Base-by-base conservation (phyloP, 2,888 invertebrate genomes). In the Heteromurus nitidus region DNA sequence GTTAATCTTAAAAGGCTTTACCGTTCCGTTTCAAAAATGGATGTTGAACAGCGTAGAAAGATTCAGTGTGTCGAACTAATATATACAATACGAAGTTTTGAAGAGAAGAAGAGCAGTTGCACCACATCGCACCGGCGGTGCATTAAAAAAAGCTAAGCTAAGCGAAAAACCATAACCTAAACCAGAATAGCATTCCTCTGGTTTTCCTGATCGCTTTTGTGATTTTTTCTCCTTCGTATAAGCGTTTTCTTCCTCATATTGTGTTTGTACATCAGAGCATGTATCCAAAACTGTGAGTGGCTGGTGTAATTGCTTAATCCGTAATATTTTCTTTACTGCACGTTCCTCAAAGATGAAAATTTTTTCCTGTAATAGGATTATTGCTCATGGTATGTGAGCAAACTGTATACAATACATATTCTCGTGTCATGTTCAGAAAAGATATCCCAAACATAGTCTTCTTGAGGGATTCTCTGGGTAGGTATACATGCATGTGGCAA, bases 241-340 rank as follows among this genome's bases (percentile, higher is more conserved):
- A n/a, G n/a, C 22, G 22, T 24, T 26, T 60, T 28, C 30, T 18
- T 18, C 20, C 36, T 67, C 50, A 30, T 47, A 79, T 79, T 79
- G 70, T 79, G 70, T 79, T 79, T 79, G 79, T 26, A 79, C 79
- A 79, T 22, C 70, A 50, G 70, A 70, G 70, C 79, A 79, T 79
- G 44, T 53, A 73, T 67, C 47, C 55, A 30, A 67, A 76, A 64
- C 44, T 30, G 60, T 64, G 47, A 18, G 47, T 53, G 22, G 24
- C 76, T 77, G 69, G 77, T 64, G 55, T 79, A 70, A 79, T 79
- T 69, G 70, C 53, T 53, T 79, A 64, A 79, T 79, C 79, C 70
- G 62, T 64, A 70, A 53, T 47, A 70, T 64, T 79, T 79, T 70
- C 31, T 42, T n/a, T 53, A 36, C 16, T 79, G 79, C 79, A 79